phyloP scores from a whole-genome alignment of 2,113 vertebrate species.

The Megalops atlanticus region DNA sequence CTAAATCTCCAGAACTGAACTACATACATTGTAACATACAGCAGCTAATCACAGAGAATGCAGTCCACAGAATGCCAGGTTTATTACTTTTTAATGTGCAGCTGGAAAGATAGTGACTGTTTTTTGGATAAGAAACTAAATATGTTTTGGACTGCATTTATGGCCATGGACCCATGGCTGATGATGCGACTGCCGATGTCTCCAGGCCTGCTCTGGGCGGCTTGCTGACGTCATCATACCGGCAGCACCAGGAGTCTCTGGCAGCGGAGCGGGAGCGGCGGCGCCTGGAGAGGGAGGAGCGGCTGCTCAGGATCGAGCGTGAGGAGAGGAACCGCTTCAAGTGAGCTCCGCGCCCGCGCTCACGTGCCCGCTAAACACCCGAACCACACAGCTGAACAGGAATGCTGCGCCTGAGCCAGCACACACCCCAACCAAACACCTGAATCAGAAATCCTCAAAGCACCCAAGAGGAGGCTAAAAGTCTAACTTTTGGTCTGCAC shows the following conservation, averaged over 20 bases:
- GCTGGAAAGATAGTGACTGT: not conserved
- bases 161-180: not conserved
- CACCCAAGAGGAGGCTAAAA: too few relatives aligned
- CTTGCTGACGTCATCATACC: constrained; percentile 88
- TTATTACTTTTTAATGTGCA: not conserved
- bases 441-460: too few relatives aligned
- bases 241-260: constrained; percentile 93
- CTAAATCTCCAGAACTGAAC: too few relatives aligned
- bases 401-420: not conserved
- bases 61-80: too few relatives aligned
- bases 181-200: not conserved
- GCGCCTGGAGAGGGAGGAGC: constrained; percentile 88
- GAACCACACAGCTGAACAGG: not conserved
- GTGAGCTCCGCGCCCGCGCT: constrained; percentile 64
- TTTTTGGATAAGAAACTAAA: not conserved
- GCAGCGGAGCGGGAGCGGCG: constrained; percentile 88
- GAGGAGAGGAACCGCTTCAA: constrained; percentile 94
- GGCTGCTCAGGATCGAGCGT: constrained; percentile 90
- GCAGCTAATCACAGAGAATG: too few relatives aligned
- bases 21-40: too few relatives aligned
- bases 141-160: too few relatives aligned
- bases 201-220: constrained; percentile 78
- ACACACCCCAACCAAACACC: not conserved
- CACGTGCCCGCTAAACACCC: not conserved
- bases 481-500: too few relatives aligned